phyloP scores from a whole-genome alignment of 2,888 invertebrate species.

The Germaria angustata region DNA sequence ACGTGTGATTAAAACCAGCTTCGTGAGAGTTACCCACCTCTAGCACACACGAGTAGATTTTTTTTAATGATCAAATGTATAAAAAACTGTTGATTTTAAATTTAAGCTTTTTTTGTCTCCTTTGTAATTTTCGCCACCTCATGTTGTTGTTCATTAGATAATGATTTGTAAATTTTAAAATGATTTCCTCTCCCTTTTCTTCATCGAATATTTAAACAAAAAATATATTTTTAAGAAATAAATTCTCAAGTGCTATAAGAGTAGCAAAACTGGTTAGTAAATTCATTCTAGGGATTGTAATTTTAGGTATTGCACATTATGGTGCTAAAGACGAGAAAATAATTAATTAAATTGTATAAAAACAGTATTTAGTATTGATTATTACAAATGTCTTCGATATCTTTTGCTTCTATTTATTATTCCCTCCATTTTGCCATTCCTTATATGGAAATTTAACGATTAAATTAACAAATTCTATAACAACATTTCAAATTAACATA shows the following conservation, averaged over 20 bases:
- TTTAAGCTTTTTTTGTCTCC: background rate
- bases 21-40: background rate
- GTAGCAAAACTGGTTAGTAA: slow-evolving; percentile 33
- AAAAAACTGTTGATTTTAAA: slow-evolving; percentile 23
- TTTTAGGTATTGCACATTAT: background rate
- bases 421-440: no score
- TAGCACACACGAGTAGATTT: background rate
- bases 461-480: no score
- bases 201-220: background rate
- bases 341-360: no score
- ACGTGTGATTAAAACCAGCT: no score
- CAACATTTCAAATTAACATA: no score
- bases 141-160: slow-evolving; percentile 67
- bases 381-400: no score
- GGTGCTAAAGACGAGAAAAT: background rate
- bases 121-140: slow-evolving; percentile 59
- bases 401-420: no score
- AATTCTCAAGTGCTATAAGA: slow-evolving; percentile 2
- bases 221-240: slow-evolving; percentile 15
- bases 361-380: no score
- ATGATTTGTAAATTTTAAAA: slow-evolving; percentile 54
- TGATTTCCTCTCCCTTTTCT: slow-evolving; percentile 25
- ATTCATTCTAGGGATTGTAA: background rate
- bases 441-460: no score
- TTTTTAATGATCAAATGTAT: slow-evolving; percentile 6